Evolutionary conservation across 2,797 vertebrate genomes (phyloP).

Genomic region (Halcyon leucocephala): DNA sequence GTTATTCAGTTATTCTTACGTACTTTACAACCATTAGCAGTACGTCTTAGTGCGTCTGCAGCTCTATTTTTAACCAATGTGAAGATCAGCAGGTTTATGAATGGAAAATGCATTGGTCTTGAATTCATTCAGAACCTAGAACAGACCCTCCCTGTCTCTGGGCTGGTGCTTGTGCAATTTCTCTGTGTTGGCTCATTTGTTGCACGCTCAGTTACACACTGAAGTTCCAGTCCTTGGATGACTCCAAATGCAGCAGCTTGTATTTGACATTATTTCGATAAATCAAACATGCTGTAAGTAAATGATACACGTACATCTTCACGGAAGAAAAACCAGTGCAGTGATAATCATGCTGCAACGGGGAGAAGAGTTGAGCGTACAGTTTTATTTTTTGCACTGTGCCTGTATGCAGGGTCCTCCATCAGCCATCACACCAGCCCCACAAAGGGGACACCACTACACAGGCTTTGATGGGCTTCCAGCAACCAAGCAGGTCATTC

Average conservation of each 20-base stretch:
- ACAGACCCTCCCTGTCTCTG: rapidly evolving
- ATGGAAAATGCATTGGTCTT: background rate
- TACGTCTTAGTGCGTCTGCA: background rate
- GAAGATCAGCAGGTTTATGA: background rate
- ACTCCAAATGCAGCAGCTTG: background rate
- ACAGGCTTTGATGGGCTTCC: background rate
- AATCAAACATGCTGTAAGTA: background rate
- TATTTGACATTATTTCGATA: background rate
- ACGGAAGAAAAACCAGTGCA: rapidly evolving
- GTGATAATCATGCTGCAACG: rapidly evolving
- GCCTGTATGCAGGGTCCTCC: rapidly evolving
- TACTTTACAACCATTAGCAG: background rate
- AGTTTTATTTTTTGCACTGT: rapidly evolving
- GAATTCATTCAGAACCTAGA: background rate
- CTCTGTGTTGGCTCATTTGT: background rate
- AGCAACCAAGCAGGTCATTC: background rate
- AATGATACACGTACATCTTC: background rate
- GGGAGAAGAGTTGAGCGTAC: rapidly evolving
- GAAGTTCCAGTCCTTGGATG: background rate
- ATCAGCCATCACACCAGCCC: rapidly evolving
- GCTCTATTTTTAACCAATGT: background rate
- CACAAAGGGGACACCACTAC: rapidly evolving
- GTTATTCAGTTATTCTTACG: background rate
- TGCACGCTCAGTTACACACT: background rate
- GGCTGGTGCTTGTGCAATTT: background rate